A percentile compares a stretch with the other conserved stretches of the same genome.
Conservation (phyloP, 2,888 invertebrate genomes). For the Steromphala cineraria region DNA sequence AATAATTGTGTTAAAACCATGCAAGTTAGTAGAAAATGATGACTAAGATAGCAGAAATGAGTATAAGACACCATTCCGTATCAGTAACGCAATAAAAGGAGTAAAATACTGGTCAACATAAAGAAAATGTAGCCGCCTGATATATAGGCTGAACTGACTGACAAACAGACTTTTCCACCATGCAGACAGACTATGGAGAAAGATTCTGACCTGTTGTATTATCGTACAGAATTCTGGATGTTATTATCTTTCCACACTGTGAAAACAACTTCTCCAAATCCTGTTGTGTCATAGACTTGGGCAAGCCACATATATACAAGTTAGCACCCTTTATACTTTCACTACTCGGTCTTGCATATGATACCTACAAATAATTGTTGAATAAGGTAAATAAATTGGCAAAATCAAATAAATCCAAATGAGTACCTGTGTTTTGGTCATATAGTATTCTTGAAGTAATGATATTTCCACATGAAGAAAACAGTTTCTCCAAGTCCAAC, state of each 20-base stretch:
- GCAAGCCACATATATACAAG: conserved; percentile 76
- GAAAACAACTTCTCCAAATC: conserved; percentile 76
- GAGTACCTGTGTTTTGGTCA: conserved; percentile 75
- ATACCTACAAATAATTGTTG: conserved; percentile 72
- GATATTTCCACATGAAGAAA: conserved; percentile 75
- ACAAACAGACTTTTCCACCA: conserved; percentile 23
- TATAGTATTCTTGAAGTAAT: conserved; percentile 76
- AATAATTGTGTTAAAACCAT: background rate
- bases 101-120: conserved; percentile 3
- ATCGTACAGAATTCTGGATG: conserved; percentile 76
- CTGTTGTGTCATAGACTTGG: conserved; percentile 74
- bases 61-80: conserved; percentile 7
- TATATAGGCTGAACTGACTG: background rate
- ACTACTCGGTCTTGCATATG: conserved; percentile 76
- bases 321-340: conserved; percentile 76
- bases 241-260: conserved; percentile 75
- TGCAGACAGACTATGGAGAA: conserved; percentile 33
- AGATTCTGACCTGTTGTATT: conserved; percentile 73
- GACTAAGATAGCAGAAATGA: background rate
- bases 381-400: conserved; percentile 33
- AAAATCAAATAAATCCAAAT: conserved; percentile 30
- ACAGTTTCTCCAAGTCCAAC: conserved; percentile 76
- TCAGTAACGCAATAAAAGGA: background rate
- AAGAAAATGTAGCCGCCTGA: background rate
- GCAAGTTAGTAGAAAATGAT: conserved; percentile 19